Evolutionary conservation across 2,797 vertebrate genomes (phyloP).

Genomic region (Chelon auratus): DNA sequence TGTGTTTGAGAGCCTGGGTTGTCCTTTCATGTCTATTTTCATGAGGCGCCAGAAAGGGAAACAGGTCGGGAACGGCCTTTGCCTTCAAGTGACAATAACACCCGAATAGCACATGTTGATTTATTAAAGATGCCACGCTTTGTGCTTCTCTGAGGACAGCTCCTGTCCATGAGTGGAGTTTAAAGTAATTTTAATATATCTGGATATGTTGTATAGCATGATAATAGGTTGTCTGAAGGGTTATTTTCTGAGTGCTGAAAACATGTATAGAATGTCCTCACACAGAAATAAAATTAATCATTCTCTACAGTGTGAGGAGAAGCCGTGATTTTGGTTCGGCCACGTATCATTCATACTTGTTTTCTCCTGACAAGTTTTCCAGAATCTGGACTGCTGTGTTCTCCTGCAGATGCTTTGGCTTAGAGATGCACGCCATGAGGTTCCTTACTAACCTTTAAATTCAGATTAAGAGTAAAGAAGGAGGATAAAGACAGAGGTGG

Average conservation of each 20-base stretch:
- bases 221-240: slow-evolving; percentile 21
- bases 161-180: slow-evolving; percentile 29
- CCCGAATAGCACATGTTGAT: slow-evolving; percentile 60
- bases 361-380: slow-evolving; percentile 82
- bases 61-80: slow-evolving; percentile 49
- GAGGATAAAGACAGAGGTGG: background rate
- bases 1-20: slow-evolving; percentile 46
- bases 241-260: slow-evolving; percentile 35
- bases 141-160: slow-evolving; percentile 39
- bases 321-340: slow-evolving; percentile 1
- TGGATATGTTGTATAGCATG: slow-evolving; percentile 40
- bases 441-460: slow-evolving; percentile 85
- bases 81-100: slow-evolving; percentile 67
- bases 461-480: slow-evolving; percentile 19
- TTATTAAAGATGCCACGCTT: slow-evolving; percentile 69
- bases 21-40: slow-evolving; percentile 70
- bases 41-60: slow-evolving; percentile 46
- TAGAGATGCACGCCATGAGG: slow-evolving; percentile 81
- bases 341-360: slow-evolving; percentile 82
- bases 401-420: slow-evolving; percentile 69
- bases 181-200: slow-evolving; percentile 55
- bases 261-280: slow-evolving; percentile 2
- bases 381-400: slow-evolving; percentile 81
- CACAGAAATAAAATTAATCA: slow-evolving; percentile 24
- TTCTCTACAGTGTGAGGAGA: slow-evolving; percentile 5